phyloP scores from a whole-genome alignment of 1,140 invertebrate species.

The Diabrotica undecimpunctata region DNA sequence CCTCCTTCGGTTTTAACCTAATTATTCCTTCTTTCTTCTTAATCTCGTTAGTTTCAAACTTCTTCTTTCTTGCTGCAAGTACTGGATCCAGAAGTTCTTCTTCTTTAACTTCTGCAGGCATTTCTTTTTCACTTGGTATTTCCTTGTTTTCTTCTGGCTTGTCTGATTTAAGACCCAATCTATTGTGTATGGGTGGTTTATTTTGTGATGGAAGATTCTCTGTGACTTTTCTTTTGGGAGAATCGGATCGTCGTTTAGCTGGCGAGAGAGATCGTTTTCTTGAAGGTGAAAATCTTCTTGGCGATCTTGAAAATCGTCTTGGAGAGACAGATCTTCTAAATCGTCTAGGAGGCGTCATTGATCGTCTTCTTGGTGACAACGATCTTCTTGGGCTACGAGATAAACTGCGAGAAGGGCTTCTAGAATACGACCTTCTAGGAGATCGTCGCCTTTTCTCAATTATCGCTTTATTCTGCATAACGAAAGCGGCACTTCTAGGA shows the following conservation, averaged over 20 bases:
- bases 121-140: conserved; percentile 19
- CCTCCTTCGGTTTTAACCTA: conserved; percentile 40
- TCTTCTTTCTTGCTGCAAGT: conserved; percentile 41
- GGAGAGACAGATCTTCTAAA: conserved; percentile 19
- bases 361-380: conserved; percentile 20
- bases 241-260: conserved; percentile 25
- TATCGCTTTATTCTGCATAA: conserved; percentile 44
- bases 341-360: conserved; percentile 1
- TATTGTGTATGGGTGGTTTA: conserved; percentile 26
- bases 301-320: conserved; percentile 3
- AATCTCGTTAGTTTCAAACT: conserved; percentile 42
- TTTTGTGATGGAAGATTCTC: conserved; percentile 24
- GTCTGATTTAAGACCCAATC: conserved; percentile 27
- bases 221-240: conserved; percentile 26
- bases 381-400: conserved; percentile 25
- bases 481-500: conserved; percentile 47
- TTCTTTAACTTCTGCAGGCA: conserved; percentile 14
- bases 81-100: conserved; percentile 38
- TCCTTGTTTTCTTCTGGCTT: conserved; percentile 25
- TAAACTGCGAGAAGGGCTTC: conserved; percentile 35
- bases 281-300: conserved; percentile 24
- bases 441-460: conserved; percentile 44
- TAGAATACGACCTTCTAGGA: conserved; percentile 39
- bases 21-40: conserved; percentile 42
- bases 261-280: conserved; percentile 18